Percentiles rank a stretch among this genome's conserved stretches.
These are phyloP conservation scores for Crotalus tigris DNA, from an alignment of 2,113 vertebrate genomes.

Conservation along the genomic window DNA sequence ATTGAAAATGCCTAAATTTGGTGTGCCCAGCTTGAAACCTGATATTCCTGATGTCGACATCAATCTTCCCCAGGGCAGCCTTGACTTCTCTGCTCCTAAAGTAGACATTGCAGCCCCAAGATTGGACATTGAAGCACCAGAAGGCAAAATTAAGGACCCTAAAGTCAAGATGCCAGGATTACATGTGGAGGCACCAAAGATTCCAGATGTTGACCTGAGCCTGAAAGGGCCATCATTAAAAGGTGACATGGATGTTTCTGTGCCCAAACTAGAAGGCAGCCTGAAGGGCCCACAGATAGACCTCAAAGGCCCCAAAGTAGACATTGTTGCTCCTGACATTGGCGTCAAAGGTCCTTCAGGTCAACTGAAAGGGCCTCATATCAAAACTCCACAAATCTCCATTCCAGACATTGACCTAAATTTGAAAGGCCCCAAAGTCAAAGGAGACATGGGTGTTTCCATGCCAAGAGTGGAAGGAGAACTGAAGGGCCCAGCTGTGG, in stretches of 20 bases:
- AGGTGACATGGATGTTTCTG: not conserved
- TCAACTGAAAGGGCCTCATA: conserved; percentile 58
- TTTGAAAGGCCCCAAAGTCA: conserved; percentile 37
- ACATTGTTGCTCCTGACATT: conserved; percentile 32
- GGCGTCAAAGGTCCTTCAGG: conserved; percentile 57
- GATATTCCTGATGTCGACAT: conserved; percentile 33
- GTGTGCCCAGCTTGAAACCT: conserved; percentile 13
- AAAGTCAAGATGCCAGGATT: conserved; percentile 67
- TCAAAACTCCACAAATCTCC: conserved; percentile 27
- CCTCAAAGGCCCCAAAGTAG: conserved; percentile 52
- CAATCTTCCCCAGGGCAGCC: conserved; percentile 12
- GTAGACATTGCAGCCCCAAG: conserved; percentile 44
- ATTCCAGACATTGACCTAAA: conserved; percentile 40
- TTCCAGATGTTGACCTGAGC: conserved; percentile 45
- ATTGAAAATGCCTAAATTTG: conserved; percentile 46
- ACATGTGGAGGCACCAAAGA: conserved; percentile 26
- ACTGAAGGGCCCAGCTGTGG: conserved; percentile 25
- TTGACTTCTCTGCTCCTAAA: conserved; percentile 28
- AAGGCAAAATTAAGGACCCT: conserved; percentile 57
- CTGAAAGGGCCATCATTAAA: conserved; percentile 30
- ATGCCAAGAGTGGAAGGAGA: conserved; percentile 50
- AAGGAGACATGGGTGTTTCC: conserved; percentile 25
- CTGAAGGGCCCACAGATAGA: conserved; percentile 29
- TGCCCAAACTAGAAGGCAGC: not conserved
- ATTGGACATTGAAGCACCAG: conserved; percentile 32